Evolutionary conservation across 1,140 invertebrate species (phyloP).

Genomic region (Neodiprion fabricii): DNA sequence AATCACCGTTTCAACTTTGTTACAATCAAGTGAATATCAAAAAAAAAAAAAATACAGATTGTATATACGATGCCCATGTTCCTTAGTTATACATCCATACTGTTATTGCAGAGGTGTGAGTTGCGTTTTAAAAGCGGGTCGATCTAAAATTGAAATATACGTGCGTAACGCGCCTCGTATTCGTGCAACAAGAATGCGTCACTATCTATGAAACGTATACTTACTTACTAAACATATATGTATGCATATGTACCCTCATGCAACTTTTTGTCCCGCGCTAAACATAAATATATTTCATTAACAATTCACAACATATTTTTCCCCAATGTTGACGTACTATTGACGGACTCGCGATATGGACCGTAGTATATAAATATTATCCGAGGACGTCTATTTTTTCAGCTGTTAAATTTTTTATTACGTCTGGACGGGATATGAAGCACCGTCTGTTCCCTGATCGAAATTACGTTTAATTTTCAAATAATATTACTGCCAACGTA

Average conservation of each 20-base stretch:
- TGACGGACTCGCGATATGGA: not conserved
- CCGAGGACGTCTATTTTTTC: not conserved
- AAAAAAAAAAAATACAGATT: too few relatives aligned
- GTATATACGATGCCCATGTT: too few relatives aligned
- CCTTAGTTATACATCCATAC: not conserved
- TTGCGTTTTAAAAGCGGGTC: not conserved
- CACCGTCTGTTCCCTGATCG: not conserved
- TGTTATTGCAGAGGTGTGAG: not conserved
- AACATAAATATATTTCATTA: not conserved
- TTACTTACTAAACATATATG: too few relatives aligned
- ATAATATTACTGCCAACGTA: too few relatives aligned
- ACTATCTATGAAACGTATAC: too few relatives aligned
- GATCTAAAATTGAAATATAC: constrained; percentile 1
- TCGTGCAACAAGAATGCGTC: too few relatives aligned
- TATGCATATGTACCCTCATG: too few relatives aligned
- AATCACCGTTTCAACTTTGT: too few relatives aligned
- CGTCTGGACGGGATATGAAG: not conserved
- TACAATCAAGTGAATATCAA: too few relatives aligned
- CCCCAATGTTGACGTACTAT: not conserved
- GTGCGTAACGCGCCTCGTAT: not conserved
- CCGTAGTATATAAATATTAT: not conserved
- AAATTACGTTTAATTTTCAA: not conserved
- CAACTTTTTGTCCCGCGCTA: too few relatives aligned
- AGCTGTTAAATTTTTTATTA: not conserved
- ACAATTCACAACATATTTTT: not conserved